Base-by-base conservation (phyloP, 2,888 invertebrate genomes). In the Drosophila affinis region DNA sequence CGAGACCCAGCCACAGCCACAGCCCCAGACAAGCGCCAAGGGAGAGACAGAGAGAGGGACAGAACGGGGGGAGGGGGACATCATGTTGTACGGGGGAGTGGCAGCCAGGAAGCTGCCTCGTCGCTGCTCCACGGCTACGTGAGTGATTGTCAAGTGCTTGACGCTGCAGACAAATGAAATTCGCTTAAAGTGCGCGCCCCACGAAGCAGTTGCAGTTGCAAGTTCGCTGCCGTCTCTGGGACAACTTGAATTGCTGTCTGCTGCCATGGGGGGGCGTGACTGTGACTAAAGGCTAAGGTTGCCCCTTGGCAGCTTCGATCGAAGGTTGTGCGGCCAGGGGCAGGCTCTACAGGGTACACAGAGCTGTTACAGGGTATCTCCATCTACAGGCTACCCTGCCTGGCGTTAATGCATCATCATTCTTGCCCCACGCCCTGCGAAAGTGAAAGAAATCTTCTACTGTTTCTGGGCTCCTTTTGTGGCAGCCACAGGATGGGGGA, bases 101-200 rank as follows among this genome's bases (percentile, higher is more conserved):
- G 58, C 34, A 56, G 61, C 63, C 65, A 77, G 88, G 75, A 75
- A 75, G 81, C 78, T 83, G 14, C 39, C 39, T 39, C 39, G 39
- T 39, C 39, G 39, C 39, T 39, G 48, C 34, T 56, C 34, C 77
- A 74, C 53, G 70, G 89, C 75, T 79, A 89, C 76, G 86, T 86
- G 86, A 86, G 86, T 89, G 86, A 86, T 89, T 89, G 86, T 86
- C 89, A 88, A 86, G 86, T 88, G 89, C 81, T 85, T 85, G 85
- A 85, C 85, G 85, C 85, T 83, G 89, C 89, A 85, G 85, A 85
- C 85, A 85, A 85, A 85, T 85, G 87, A 89, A 85, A 85, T 85
- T 85, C 85, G 88, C 89, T 85, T 89, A 88, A 89, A 85, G 85
- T 86, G 80, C 82, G 85, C 87, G 14, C 39, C 39, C 39, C 39